Conservation (phyloP, 2,797 vertebrate species). For the Rhinogobio ventralis region DNA sequence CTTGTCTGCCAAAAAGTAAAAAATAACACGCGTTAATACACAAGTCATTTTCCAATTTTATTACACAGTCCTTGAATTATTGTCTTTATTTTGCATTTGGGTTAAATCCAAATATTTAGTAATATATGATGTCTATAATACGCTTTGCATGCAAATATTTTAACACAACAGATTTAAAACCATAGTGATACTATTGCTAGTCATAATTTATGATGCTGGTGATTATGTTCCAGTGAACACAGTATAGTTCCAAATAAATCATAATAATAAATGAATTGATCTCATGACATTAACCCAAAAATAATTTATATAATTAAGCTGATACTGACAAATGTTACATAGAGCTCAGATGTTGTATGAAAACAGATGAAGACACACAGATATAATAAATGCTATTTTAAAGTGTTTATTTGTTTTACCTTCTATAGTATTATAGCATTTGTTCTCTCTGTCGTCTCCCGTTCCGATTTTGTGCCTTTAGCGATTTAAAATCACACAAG, state of each 20-base stretch:
- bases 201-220: neutral
- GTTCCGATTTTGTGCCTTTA: neutral
- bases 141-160: neutral
- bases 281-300: neutral
- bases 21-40: neutral
- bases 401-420: constrained; percentile 14
- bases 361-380: neutral
- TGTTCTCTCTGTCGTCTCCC: neutral
- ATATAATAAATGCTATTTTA: neutral
- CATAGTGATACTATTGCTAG: neutral
- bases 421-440: neutral
- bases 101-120: neutral
- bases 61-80: neutral
- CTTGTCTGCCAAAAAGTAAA: neutral
- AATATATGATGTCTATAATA: neutral
- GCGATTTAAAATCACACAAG: neutral
- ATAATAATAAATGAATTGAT: neutral
- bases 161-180: neutral
- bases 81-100: neutral
- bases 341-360: neutral
- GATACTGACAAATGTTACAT: neutral
- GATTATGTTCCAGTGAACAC: neutral
- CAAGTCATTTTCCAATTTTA: neutral
- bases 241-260: neutral
- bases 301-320: too few relatives aligned